Base-by-base conservation (phyloP, 2,113 vertebrate genomes). In the Hystrix brachyura region DNA sequence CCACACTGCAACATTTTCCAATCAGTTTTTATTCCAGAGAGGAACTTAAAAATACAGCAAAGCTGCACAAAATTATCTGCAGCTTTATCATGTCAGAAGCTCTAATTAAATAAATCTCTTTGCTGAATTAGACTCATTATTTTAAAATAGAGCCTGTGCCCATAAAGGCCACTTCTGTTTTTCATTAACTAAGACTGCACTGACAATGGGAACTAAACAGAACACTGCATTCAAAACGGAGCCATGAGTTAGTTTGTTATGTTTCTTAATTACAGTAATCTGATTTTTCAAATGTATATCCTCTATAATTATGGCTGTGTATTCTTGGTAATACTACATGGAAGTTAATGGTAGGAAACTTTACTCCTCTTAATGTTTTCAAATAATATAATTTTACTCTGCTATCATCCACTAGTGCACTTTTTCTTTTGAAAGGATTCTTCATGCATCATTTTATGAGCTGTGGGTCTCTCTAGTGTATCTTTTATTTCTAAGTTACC, bases 141-240 rank as follows among this genome's bases (percentile, higher is more conserved):
- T 97, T 95, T 94, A 95, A 97, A 97, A 94, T 88, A 83, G 57
- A 94, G 81, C 53, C 92, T 95, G 94, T 27, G 46, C 69, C 81
- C 96, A 97, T 93, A 90, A 94, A 94, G 65, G 48, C 87, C 91
- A 97, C 64, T 97, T 97, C 95, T 97, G 97, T 96, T 98, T 97
- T 94, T 93, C 97, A 96, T 98, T 97, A 97, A 72, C 55, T 60
- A 82, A 82, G 55, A 51, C 53, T 88, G 84, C 86, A 90, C 17
- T 84, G 78, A 90, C 60, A 67, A 89, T 48, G 57, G 91, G 72
- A 72, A 81, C 80, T 81, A 87, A 97, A 89, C 83, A 93, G 95
- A 88, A 96, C 82, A 76, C 64, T 93, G 76, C 62, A 93, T 96
- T 97, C 72, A 92, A 96, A 93, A 86, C 80, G 92, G 78, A 98